These are phyloP conservation scores for Lasioglossum oenotherae DNA, from an alignment of 2,888 invertebrate genomes.

Conservation along the genomic window DNA sequence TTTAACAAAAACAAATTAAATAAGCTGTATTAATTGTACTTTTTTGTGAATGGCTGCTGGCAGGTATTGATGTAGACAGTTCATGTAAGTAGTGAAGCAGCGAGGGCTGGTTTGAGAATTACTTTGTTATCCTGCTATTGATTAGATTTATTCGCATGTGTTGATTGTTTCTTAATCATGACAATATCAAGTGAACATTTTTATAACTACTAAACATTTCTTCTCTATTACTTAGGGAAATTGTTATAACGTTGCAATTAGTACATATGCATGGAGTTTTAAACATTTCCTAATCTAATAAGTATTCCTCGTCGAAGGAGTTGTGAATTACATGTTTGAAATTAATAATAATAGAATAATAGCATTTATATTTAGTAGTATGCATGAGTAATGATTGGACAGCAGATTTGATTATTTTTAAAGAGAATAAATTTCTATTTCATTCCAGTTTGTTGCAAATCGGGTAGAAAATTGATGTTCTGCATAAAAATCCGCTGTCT, in stretches of 20 bases:
- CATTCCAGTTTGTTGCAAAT: too few species aligned
- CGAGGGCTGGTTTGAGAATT: slow-evolving; percentile 75
- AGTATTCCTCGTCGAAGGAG: slow-evolving; percentile 8
- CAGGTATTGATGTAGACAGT: slow-evolving; percentile 84
- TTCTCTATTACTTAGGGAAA: slow-evolving; percentile 20
- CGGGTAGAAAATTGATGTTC: too few species aligned
- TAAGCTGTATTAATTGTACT: slow-evolving; percentile 81
- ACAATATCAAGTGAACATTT: slow-evolving; percentile 37
- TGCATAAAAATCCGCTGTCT: too few species aligned
- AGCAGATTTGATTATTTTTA: too few species aligned
- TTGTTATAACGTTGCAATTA: slow-evolving; percentile 26
- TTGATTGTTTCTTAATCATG: slow-evolving; percentile 46
- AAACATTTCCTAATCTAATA: slow-evolving; percentile 25
- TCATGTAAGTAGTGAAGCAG: slow-evolving; percentile 84
- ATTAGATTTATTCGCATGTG: slow-evolving; percentile 64
- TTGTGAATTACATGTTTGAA: slow-evolving; percentile 17
- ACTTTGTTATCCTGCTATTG: slow-evolving; percentile 60
- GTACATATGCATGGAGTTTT: slow-evolving; percentile 59
- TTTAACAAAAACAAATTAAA: slow-evolving; percentile 52
- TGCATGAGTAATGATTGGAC: slow-evolving; percentile 50
- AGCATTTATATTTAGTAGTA: slow-evolving; percentile 31
- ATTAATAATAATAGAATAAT: slow-evolving; percentile 7
- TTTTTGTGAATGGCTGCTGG: slow-evolving; percentile 83
- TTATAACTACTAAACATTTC: slow-evolving; percentile 30
- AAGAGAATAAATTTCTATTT: too few species aligned